phyloP scores from a whole-genome alignment of 2,797 vertebrate species.

The Vipera latastei region DNA sequence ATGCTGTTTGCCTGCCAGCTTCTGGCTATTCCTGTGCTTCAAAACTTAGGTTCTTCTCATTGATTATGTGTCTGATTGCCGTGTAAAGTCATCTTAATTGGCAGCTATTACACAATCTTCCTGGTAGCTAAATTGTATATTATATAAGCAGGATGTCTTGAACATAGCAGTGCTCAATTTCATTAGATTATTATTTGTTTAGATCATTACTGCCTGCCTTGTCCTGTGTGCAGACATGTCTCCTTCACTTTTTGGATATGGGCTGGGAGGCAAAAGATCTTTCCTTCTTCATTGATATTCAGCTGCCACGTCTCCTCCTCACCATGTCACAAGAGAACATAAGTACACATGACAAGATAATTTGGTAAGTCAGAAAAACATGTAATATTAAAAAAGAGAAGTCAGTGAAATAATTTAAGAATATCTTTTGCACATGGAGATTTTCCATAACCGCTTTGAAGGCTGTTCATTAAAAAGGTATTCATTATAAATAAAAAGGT shows the following conservation, averaged over 20 bases:
- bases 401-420: neutral
- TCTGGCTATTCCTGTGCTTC: neutral
- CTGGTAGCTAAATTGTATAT: neutral
- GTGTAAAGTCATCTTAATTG: neutral
- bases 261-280: constrained; percentile 92
- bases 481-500: no score
- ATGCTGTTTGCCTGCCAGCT: neutral
- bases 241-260: constrained; percentile 94
- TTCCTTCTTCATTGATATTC: constrained; percentile 86
- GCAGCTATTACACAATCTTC: neutral
- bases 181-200: constrained; percentile 13
- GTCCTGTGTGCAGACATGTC: constrained; percentile 91
- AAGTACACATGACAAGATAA: constrained; percentile 88
- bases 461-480: neutral
- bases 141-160: neutral
- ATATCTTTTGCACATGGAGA: no score
- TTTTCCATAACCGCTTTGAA: neutral
- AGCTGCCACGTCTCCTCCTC: constrained; percentile 88
- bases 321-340: constrained; percentile 95
- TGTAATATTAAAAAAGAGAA: fast-evolving
- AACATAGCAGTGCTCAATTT: neutral
- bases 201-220: constrained; percentile 90
- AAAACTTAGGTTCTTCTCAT: neutral
- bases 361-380: constrained; percentile 78
- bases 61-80: neutral